Percentiles rank a stretch among this genome's conserved stretches.
Conservation (phyloP, 2,113 vertebrate species). For the Tursiops truncatus region DNA sequence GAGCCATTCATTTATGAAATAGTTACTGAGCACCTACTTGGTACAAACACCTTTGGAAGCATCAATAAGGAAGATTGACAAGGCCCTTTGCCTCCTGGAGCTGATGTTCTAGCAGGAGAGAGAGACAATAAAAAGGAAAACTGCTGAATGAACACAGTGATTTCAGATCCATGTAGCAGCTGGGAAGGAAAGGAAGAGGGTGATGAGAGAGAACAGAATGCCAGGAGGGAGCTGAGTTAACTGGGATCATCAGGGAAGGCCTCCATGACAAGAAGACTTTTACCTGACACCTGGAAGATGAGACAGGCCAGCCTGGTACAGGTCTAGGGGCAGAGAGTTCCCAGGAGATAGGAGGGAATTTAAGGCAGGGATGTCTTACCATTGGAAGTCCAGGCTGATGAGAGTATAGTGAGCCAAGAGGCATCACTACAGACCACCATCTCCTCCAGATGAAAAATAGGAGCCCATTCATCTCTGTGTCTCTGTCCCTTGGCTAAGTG, state of each 20-base stretch:
- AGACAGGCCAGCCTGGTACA: no score
- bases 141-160: not conserved
- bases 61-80: not conserved
- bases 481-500: not conserved
- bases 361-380: not conserved
- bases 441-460: not conserved
- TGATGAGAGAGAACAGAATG: fast-evolving
- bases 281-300: no score
- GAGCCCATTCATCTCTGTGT: no score
- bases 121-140: not conserved
- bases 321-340: not conserved
- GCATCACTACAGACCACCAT: not conserved
- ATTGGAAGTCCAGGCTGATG: not conserved
- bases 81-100: not conserved
- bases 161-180: not conserved
- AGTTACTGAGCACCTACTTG: not conserved
- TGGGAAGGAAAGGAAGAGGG: not conserved
- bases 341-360: not conserved
- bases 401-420: not conserved
- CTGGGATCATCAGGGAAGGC: not conserved
- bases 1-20: not conserved
- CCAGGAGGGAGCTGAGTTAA: not conserved
- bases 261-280: not conserved
- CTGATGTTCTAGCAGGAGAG: not conserved
- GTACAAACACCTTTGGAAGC: not conserved